phyloP scores from a whole-genome alignment of 30 jellyfish, hydroid and myxozoan species.

The Pelagia noctiluca region DNA sequence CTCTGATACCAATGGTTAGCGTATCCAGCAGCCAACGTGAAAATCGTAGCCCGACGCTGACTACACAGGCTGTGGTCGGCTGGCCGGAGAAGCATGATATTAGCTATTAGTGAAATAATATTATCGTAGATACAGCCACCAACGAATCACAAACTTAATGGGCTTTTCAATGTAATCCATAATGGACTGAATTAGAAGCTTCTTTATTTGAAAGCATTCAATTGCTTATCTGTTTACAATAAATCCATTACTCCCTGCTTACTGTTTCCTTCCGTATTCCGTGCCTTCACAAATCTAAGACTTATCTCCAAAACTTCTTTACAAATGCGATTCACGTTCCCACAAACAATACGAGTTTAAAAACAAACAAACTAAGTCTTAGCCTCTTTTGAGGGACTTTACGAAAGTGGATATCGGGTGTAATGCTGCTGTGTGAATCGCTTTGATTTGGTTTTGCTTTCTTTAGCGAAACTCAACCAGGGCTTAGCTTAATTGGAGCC shows the following conservation, averaged over 20 bases:
- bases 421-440: neutral
- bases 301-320: conserved; percentile 59
- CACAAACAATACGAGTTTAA: neutral
- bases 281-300: conserved; percentile 64
- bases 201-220: neutral
- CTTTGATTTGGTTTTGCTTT: neutral
- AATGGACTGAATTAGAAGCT: neutral
- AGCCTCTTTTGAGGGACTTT: neutral
- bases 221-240: conserved; percentile 57
- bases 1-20: too few relatives aligned
- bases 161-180: conserved; percentile 2
- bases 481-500: conserved; percentile 43
- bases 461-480: conserved; percentile 43
- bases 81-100: too few relatives aligned
- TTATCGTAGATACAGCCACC: too few relatives aligned
- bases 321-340: neutral
- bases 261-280: conserved; percentile 78
- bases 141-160: neutral
- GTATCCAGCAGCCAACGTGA: too few relatives aligned
- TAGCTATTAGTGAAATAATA: too few relatives aligned
- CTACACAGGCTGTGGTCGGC: too few relatives aligned
- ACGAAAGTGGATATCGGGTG: neutral
- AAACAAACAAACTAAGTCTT: conserved; percentile 10
- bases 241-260: conserved; percentile 49
- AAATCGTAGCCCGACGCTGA: too few relatives aligned